Evolutionary conservation across 1,140 invertebrate species (phyloP).

Genomic region (Papilio polytes): DNA sequence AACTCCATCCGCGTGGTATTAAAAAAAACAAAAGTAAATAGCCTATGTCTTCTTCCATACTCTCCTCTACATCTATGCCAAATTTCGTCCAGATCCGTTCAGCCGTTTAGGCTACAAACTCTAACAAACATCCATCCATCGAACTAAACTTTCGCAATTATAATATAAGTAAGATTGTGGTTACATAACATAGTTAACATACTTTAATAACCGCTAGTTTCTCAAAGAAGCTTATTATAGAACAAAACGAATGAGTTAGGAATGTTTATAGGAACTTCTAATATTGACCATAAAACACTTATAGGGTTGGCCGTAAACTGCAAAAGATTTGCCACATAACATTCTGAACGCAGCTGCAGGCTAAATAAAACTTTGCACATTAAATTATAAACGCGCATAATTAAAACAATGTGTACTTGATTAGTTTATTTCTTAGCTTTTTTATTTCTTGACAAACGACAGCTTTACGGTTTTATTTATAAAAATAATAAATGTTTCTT

Average conservation of each 20-base stretch:
- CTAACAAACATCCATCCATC: no score
- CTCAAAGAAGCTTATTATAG: conserved; percentile 47
- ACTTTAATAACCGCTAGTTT: neutral
- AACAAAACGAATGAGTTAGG: conserved; percentile 51
- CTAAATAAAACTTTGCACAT: conserved; percentile 6
- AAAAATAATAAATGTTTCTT: neutral
- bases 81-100: no score
- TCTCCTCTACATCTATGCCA: no score
- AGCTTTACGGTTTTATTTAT: neutral
- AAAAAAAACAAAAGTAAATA: no score
- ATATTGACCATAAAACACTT: conserved; percentile 56
- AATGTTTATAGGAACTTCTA: conserved; percentile 58
- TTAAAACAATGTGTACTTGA: conserved; percentile 38
- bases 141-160: no score
- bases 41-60: no score
- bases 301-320: conserved; percentile 56
- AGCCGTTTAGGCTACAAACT: no score
- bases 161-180: no score
- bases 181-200: neutral
- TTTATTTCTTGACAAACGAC: neutral
- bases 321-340: conserved; percentile 62
- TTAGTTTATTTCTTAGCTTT: conserved; percentile 6
- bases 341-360: conserved; percentile 56
- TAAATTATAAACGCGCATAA: conserved; percentile 31
- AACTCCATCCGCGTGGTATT: no score